A percentile compares a stretch with the other conserved stretches of the same genome.
Conservation (phyloP, 64 coral and sea anemone species). For the Exaiptasia diaphana region DNA sequence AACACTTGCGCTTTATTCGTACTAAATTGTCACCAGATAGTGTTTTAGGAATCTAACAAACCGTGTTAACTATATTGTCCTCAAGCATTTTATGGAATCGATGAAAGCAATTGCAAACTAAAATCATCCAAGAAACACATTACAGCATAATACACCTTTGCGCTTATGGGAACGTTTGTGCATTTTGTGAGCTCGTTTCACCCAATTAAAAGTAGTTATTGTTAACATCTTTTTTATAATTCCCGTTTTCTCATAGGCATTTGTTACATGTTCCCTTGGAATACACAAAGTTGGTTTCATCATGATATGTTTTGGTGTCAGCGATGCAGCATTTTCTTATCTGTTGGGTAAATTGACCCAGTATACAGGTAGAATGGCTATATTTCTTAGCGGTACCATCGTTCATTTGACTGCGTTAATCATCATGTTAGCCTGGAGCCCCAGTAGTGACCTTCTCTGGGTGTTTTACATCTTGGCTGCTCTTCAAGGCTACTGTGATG, state of each 20-base stretch:
- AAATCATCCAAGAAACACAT: no score
- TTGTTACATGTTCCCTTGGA: constrained; percentile 82
- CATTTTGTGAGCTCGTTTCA: no score
- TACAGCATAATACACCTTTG: no score
- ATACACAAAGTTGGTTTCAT: constrained; percentile 92
- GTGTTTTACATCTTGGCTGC: constrained; percentile 87
- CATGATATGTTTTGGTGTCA: constrained; percentile 98
- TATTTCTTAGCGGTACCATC: constrained; percentile 79
- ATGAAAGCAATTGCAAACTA: no score
- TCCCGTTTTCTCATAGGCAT: constrained; percentile 77
- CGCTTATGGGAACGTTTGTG: no score
- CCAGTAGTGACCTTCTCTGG: constrained; percentile 61
- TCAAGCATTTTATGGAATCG: no score
- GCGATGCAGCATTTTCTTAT: constrained; percentile 78
- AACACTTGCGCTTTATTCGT: no score
- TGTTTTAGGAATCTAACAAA: no score
- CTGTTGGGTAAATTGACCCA: constrained; percentile 73
- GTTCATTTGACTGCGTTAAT: constrained; percentile 75
- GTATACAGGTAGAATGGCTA: constrained; percentile 76
- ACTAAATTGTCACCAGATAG: no score
- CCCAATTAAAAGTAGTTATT: no score
- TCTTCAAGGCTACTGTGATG: constrained; percentile 83
- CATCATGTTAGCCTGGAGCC: constrained; percentile 81
- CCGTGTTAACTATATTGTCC: no score
- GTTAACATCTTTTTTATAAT: no score